A percentile compares a stretch with the other conserved stretches of the same genome.
Evolutionary conservation across 2,888 invertebrate species (phyloP).

Genomic region (Halictus quadricinctus): DNA sequence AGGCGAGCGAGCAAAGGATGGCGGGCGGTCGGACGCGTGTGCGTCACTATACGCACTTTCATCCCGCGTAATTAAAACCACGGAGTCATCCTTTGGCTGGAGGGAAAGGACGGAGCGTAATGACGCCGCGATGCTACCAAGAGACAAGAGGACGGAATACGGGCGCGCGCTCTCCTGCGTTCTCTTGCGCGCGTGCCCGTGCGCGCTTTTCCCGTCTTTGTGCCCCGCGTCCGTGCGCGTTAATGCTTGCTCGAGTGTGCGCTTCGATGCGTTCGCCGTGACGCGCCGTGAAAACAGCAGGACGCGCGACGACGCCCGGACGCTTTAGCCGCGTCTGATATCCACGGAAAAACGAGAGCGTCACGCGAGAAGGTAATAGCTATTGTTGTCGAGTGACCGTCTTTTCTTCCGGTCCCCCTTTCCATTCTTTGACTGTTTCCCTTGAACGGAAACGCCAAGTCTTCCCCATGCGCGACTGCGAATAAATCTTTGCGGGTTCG

Average conservation of each 20-base stretch:
- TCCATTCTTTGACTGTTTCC: background rate
- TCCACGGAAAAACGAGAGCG: slow-evolving; percentile 1
- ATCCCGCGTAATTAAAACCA: slow-evolving; percentile 81
- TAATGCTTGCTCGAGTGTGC: slow-evolving; percentile 44
- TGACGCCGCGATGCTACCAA: slow-evolving; percentile 69
- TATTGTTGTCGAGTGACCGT: slow-evolving; percentile 15
- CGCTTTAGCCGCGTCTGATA: slow-evolving; percentile 15
- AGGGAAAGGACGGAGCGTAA: slow-evolving; percentile 65
- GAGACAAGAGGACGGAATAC: slow-evolving; percentile 64
- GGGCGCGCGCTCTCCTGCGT: slow-evolving; percentile 7
- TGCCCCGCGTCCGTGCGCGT: slow-evolving; percentile 15
- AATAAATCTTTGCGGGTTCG: slow-evolving; percentile 2
- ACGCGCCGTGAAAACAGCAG: background rate
- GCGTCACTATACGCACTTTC: slow-evolving; percentile 75
- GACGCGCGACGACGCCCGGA: background rate
- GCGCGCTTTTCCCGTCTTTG: slow-evolving; percentile 28
- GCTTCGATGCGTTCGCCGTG: slow-evolving; percentile 3
- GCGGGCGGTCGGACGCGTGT: slow-evolving; percentile 42
- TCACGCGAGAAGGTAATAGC: slow-evolving; percentile 12
- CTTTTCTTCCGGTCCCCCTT: background rate
- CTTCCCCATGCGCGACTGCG: background rate
- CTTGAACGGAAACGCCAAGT: background rate
- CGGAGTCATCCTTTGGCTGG: slow-evolving; percentile 73
- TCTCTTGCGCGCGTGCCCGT: background rate
- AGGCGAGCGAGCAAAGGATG: slow-evolving; percentile 49